Conservation (phyloP, 2,888 invertebrate genomes). For the Leptinotarsa rubiginosa region DNA sequence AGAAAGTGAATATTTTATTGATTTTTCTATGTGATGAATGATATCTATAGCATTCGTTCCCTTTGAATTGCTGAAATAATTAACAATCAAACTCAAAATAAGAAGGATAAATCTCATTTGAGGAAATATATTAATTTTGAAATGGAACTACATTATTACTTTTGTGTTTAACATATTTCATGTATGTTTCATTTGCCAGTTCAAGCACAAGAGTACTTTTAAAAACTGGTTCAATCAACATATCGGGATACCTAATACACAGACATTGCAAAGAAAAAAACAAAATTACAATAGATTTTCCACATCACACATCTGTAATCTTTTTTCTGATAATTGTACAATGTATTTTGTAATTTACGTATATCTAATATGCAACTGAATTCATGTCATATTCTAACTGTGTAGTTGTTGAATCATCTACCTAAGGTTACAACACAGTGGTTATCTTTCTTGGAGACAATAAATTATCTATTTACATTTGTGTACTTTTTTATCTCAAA, state of each 20-base stretch:
- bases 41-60: too few species aligned
- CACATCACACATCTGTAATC: constrained; percentile 24
- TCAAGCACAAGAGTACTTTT: background rate
- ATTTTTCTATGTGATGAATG: too few species aligned
- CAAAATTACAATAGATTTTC: constrained; percentile 28
- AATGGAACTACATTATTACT: too few species aligned
- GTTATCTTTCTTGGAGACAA: constrained; percentile 66
- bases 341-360: constrained; percentile 44
- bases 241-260: too few species aligned
- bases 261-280: background rate
- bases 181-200: background rate
- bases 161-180: too few species aligned
- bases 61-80: too few species aligned
- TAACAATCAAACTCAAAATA: too few species aligned
- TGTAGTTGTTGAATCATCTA: constrained; percentile 62
- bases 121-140: too few species aligned
- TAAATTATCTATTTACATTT: constrained; percentile 67
- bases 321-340: constrained; percentile 37
- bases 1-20: too few species aligned
- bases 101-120: too few species aligned
- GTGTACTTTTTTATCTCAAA: constrained; percentile 20
- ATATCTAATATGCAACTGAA: constrained; percentile 57
- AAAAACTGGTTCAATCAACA: too few species aligned
- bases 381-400: constrained; percentile 59
- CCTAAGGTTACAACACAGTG: constrained; percentile 58